Percentiles rank a stretch among this genome's conserved stretches.
phyloP scores from a whole-genome alignment of 2,113 vertebrate genomes.

The human region GRCh38 chr22:35038001-35038500 shows the following conservation, averaged over 20 bases:
- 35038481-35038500: neutral
- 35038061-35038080: no score
- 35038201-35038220: neutral
- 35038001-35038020: no score
- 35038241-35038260: fast-evolving
- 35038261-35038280: neutral
- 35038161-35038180: no score
- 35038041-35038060: no score
- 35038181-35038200: no score
- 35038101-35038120: no score
- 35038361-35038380: neutral
- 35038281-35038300: neutral
- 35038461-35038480: neutral
- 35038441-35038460: neutral
- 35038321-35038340: neutral
- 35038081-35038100: no score
- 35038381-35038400: neutral
- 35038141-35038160: no score
- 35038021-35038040: no score
- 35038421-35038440: neutral
- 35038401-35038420: fast-evolving
- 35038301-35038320: neutral
- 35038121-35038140: no score
- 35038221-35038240: neutral
- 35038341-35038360: neutral